Conservation (phyloP, 2,113 vertebrate species). For the Misgurnus mizolepis region DNA sequence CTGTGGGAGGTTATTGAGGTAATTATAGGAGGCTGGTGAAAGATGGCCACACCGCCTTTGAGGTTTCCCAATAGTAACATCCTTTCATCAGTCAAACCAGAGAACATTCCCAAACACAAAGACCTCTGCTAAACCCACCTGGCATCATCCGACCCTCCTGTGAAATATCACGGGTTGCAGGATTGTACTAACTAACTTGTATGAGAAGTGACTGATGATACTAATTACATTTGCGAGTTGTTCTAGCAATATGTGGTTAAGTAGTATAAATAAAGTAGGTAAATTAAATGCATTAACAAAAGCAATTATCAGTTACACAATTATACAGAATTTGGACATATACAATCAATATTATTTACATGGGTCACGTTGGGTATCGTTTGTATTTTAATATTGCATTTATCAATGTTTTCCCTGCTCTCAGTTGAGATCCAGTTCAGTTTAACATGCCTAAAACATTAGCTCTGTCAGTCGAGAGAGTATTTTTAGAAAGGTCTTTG, state of each 20-base stretch:
- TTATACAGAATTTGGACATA: no score
- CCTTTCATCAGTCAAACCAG: constrained; percentile 62
- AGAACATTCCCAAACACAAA: constrained; percentile 20
- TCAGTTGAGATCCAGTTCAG: constrained; percentile 71
- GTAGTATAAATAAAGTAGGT: no score
- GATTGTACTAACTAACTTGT: not conserved
- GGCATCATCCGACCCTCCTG: constrained; percentile 46
- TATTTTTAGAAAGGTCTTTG: constrained; percentile 78
- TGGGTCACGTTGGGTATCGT: no score
- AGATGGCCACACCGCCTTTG: constrained; percentile 64
- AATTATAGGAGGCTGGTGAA: constrained; percentile 62
- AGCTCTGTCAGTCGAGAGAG: constrained; percentile 63
- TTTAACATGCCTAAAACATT: constrained; percentile 64
- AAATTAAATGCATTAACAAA: no score
- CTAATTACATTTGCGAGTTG: not conserved
- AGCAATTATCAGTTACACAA: no score
- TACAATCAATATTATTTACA: no score
- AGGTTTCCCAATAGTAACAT: constrained; percentile 53
- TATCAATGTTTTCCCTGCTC: constrained; percentile 57
- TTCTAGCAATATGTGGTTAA: not conserved
- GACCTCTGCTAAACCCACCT: not conserved
- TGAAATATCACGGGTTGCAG: constrained; percentile 42
- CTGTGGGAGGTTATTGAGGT: constrained; percentile 61
- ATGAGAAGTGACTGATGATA: not conserved
- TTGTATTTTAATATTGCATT: not conserved